Evolutionary conservation across 2,888 invertebrate genomes (phyloP), one percentile per base, ranked within the genome.

Genomic region (Buathra laborator): DNA sequence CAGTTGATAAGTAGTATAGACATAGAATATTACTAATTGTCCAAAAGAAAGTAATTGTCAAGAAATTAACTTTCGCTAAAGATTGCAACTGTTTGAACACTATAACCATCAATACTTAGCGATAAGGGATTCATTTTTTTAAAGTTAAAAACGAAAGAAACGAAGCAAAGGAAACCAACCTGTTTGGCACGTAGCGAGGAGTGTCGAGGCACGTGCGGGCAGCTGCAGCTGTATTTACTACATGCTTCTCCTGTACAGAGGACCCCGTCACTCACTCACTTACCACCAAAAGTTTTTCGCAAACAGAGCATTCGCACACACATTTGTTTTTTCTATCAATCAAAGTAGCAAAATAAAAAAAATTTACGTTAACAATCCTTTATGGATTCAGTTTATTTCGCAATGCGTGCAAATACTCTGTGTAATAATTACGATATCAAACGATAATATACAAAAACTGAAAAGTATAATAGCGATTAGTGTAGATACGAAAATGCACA

Each of bases 171-270:
- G 89, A 87, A 89, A 94, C 94, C 90, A 93, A 93, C 93, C 94
- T 94, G 91, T 83, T 89, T 89, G 93, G 90, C 89, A 92, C 89
- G 90, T 92, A 92, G 89, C 93, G 93, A 93, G 93, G 92, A 92
- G 92, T 93, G 92, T 93, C 93, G 90, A 93, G 92, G 92, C 90
- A 91, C 87, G 93, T 92, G 90, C 93, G 93, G 89, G 89, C 90
- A 93, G 91, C 86, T 89, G 92, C 90, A 92, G 92, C 90, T 88
- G 92, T 89, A 91, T 88, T 93, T 91, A 90, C 90, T 91, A 92
- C 92, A 92, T 93, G 93, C 92, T 93, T 94, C 90, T 94, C 94
- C 94, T 93, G 93, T 92, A 94, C 93, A 94, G 89, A 93, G 90
- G 92, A 93, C 91, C 93, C 91, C 91, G 91, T 93, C 93, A 93